Percentiles rank a stretch among this genome's conserved stretches.
phyloP scores from a whole-genome alignment of 1,140 invertebrate species.

The Pachyrhynchus sulphureomaculatus region DNA sequence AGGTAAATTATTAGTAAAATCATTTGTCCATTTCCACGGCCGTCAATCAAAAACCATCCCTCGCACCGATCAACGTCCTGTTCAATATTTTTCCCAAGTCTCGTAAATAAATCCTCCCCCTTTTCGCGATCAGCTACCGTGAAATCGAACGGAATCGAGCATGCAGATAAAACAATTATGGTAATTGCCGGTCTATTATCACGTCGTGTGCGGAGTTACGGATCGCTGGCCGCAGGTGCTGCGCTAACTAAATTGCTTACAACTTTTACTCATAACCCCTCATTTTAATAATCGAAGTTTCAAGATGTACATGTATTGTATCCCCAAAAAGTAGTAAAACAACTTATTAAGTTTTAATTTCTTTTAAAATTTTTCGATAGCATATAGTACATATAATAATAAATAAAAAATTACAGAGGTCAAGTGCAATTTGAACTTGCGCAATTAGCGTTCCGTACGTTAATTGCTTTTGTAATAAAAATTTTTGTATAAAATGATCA shows the following conservation, averaged over 20 bases:
- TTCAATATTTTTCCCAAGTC: conserved; percentile 1
- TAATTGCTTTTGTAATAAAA: too few relatives aligned
- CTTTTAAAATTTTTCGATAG: too few relatives aligned
- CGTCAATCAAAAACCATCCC: not conserved
- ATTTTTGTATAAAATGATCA: too few relatives aligned
- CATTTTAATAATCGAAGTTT: too few relatives aligned
- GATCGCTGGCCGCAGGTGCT: conserved; percentile 23
- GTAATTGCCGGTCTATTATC: conserved; percentile 33
- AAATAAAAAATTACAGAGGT: too few relatives aligned
- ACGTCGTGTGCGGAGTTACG: conserved; percentile 31
- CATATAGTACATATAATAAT: too few relatives aligned
- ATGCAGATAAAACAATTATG: conserved; percentile 32
- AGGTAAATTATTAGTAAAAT: too few relatives aligned
- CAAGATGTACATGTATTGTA: not conserved
- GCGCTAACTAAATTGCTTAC: not conserved
- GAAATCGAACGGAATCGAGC: conserved; percentile 34
- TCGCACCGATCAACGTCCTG: not conserved
- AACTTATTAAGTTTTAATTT: too few relatives aligned
- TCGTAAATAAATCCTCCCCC: not conserved
- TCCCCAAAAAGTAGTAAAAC: not conserved
- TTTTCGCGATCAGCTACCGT: conserved; percentile 18
- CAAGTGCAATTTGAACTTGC: too few relatives aligned
- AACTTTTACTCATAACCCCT: too few relatives aligned
- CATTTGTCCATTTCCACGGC: not conserved
- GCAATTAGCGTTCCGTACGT: too few relatives aligned